Conservation (phyloP, 2,797 vertebrate species). For the Poecilia wingei region DNA sequence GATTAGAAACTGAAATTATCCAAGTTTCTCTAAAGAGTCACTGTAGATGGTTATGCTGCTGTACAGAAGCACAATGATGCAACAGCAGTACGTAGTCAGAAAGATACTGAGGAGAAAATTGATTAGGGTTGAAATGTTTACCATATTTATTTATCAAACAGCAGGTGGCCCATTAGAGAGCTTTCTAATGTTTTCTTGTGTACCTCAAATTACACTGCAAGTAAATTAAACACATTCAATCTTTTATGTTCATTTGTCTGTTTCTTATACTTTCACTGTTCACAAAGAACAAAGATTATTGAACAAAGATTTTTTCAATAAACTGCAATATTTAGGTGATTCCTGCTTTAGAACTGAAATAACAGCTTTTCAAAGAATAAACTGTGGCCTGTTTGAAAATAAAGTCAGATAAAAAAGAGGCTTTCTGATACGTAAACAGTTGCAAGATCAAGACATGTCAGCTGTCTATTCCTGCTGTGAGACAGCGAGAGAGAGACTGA, state of each 20-base stretch:
- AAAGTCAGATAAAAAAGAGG: no score
- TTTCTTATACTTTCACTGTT: background rate
- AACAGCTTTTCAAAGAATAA: background rate
- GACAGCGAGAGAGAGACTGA: background rate
- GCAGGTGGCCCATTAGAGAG: background rate
- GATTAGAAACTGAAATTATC: background rate
- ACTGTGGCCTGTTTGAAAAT: background rate
- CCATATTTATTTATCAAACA: background rate
- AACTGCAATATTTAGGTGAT: background rate
- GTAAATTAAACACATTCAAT: background rate
- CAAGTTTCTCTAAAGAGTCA: background rate
- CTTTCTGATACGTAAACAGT: no score
- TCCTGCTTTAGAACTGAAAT: background rate
- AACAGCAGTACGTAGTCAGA: background rate
- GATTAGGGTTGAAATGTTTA: background rate
- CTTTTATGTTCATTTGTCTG: background rate
- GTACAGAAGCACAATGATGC: background rate
- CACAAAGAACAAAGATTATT: background rate
- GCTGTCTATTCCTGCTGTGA: background rate
- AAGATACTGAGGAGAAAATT: background rate
- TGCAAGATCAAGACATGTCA: background rate
- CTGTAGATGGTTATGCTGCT: background rate
- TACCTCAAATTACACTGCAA: background rate
- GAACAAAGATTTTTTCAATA: background rate
- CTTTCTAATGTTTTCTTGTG: background rate